Conservation (phyloP, 2,888 invertebrate genomes). For the Microchrysa polita region DNA sequence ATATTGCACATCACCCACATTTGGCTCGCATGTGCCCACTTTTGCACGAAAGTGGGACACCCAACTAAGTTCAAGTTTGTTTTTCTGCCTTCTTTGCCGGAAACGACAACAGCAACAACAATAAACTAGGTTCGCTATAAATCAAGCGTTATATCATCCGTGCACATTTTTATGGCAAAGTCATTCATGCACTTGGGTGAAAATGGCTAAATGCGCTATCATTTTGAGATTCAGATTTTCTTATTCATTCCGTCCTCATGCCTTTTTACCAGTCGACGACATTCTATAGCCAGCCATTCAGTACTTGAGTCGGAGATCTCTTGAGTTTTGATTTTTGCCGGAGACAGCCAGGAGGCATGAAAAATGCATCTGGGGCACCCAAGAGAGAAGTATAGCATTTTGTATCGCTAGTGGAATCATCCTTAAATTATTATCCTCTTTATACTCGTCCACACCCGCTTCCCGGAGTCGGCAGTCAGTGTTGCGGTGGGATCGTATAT, state of each 20-base stretch:
- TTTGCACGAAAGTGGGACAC: background rate
- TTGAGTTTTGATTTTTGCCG: background rate
- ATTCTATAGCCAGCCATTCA: background rate
- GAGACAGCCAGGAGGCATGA: background rate
- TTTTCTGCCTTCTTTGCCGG: background rate
- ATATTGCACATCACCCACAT: background rate
- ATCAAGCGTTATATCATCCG: background rate
- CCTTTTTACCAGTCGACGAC: constrained; percentile 1
- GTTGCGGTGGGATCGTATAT: background rate
- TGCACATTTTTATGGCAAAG: background rate
- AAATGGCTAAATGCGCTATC: background rate
- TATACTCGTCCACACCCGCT: constrained; percentile 1
- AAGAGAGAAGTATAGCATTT: constrained; percentile 6
- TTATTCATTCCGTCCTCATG: constrained; percentile 1
- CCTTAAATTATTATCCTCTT: background rate
- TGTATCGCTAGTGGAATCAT: constrained; percentile 8
- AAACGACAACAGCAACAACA: too few species aligned
- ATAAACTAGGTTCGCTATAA: constrained; percentile 2
- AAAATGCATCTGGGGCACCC: constrained; percentile 26
- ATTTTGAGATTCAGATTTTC: background rate
- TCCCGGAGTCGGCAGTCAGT: background rate
- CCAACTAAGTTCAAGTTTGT: background rate
- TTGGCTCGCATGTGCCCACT: background rate
- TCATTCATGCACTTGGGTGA: background rate
- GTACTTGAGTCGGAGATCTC: background rate